Evolutionary conservation across 2,888 invertebrate species (phyloP).

Genomic region (Cryptosula pallasiana): DNA sequence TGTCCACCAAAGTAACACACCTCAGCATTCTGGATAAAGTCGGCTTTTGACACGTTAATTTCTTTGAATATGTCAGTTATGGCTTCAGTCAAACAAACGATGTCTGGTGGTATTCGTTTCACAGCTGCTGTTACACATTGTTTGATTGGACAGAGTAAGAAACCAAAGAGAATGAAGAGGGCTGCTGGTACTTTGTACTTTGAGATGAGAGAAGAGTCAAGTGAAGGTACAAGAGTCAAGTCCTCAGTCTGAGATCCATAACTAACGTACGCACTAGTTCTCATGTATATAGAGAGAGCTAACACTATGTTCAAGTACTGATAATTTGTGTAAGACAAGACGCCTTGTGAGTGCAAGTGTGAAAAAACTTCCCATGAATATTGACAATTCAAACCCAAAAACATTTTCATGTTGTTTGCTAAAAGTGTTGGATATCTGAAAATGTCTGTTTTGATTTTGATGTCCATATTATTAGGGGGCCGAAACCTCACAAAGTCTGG

Average conservation of each 20-base stretch:
- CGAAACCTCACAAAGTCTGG: background rate
- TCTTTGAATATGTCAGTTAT: too few species aligned
- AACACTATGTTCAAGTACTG: background rate
- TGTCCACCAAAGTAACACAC: too few species aligned
- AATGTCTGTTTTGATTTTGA: background rate
- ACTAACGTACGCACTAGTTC: background rate
- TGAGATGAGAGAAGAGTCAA: background rate
- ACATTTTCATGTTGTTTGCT: background rate
- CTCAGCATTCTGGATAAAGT: too few species aligned
- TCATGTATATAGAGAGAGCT: background rate
- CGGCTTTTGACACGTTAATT: too few species aligned
- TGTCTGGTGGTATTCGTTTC: too few species aligned
- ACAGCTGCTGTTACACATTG: too few species aligned
- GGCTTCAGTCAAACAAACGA: too few species aligned
- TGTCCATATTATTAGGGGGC: background rate
- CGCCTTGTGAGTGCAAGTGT: background rate
- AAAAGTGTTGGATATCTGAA: slow-evolving; percentile 1
- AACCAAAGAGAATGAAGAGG: background rate
- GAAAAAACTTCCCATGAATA: background rate
- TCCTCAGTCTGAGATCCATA: background rate
- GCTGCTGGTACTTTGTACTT: background rate
- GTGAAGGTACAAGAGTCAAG: too few species aligned
- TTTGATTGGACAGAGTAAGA: background rate
- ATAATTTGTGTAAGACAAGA: background rate
- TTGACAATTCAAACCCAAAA: background rate